Evolutionary conservation across 1,140 invertebrate species (phyloP), one percentile per base, ranked within the genome.

Genomic region (Tigriopus japonicus): DNA sequence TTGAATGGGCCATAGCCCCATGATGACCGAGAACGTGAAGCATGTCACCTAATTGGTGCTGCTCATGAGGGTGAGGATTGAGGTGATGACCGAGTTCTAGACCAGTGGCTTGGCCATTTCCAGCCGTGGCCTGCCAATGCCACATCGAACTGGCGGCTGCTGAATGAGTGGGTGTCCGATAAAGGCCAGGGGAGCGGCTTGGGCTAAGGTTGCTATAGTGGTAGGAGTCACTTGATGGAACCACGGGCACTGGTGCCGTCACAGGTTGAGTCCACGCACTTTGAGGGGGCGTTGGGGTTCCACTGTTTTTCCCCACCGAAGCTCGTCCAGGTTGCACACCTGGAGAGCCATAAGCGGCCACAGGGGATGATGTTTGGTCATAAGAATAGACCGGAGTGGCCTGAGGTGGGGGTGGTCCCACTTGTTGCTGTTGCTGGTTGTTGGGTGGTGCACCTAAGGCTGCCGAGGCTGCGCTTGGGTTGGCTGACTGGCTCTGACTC

Each of bases 141-240:
- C 55, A 58, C 55, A 58, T 58, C 28, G 55, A 58, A 17, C 28
- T 23, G 42, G 40, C 21, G 55, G 28, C 24, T 28, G 55, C n/a
- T 14, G 55, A 42, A 19, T 28, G 42, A n/a, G 28, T 23, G 42
- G 40, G 15, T 15, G 13, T 41, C 21, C 15, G 52, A 17, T 41
- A 40, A 42, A 19, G 17, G 17, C 24, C 55, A 9, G 55, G 55
- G 28, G 55, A 58, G 12, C 55, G 24, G n/a, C 55, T 58, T 19
- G 55, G 55, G 17, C 55, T 58, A 42, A 58, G 55, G 40, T 58
- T 58, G n/a, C n/a, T 41, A 23, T 58, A 58, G n/a, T 58, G 55
- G 28, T 58, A 58, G 21, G 28, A 6, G 15, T 58, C 55, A 15
- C 28, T 17, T 19, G 17, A n/a, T 19, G 55, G 21, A 54, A 23